Evolutionary conservation across 2,888 invertebrate species (phyloP).

Genomic region (Osmoderma eremita): DNA sequence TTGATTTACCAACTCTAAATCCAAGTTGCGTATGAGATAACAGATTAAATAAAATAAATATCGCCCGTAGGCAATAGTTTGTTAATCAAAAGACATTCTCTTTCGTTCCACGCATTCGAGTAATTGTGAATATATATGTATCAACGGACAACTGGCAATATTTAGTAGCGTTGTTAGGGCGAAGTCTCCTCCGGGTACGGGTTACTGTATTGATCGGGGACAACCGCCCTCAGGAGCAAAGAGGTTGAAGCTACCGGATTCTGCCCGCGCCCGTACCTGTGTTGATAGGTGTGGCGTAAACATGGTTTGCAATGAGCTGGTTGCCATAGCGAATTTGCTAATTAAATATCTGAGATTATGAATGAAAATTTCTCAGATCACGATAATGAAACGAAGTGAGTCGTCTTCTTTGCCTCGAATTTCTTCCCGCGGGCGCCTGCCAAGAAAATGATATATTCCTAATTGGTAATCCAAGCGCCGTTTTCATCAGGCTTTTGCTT

Average conservation of each 20-base stretch:
- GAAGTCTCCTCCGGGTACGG: constrained; percentile 45
- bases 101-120: too few relatives aligned
- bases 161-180: constrained; percentile 44
- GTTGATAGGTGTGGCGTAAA: constrained; percentile 46
- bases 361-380: constrained; percentile 35
- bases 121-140: constrained; percentile 19
- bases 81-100: neutral
- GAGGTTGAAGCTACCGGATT: constrained; percentile 46
- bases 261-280: constrained; percentile 43
- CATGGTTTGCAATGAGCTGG: constrained; percentile 39
- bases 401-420: neutral
- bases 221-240: constrained; percentile 45
- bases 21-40: too few relatives aligned
- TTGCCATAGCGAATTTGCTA: constrained; percentile 42
- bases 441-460: neutral
- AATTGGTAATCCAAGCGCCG: constrained; percentile 16
- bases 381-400: constrained; percentile 12
- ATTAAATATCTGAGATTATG: constrained; percentile 40
- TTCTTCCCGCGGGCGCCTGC: too few relatives aligned
- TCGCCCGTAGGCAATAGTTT: neutral
- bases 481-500: neutral
- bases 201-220: constrained; percentile 45
- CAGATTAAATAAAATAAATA: too few relatives aligned
- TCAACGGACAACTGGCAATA: constrained; percentile 36
- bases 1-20: too few relatives aligned